These are phyloP conservation scores for Tetraneura akinire DNA, from an alignment of 1,140 invertebrate genomes.

Conservation along the genomic window DNA sequence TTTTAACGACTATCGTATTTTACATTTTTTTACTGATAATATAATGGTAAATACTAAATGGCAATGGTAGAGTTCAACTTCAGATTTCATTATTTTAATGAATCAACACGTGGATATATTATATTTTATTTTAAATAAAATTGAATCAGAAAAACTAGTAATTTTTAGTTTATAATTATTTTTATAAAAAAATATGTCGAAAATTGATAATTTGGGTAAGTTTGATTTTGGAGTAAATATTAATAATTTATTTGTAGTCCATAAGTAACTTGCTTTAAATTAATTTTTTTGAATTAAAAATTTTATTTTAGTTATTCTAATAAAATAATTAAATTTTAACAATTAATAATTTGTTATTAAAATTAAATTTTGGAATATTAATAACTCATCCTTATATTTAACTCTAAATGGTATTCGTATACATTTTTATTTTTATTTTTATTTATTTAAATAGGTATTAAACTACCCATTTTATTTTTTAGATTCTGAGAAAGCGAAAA, in stretches of 20 bases:
- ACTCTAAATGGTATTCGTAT: too few species aligned
- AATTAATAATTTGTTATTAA: not conserved
- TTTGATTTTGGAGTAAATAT: not conserved
- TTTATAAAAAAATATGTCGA: not conserved
- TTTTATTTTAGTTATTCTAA: not conserved
- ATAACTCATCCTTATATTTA: too few species aligned
- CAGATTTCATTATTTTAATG: not conserved
- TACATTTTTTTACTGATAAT: conserved; percentile 13
- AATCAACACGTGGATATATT: not conserved
- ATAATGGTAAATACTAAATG: too few species aligned
- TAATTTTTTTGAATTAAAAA: not conserved
- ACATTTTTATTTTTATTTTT: too few species aligned
- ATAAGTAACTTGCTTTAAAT: not conserved
- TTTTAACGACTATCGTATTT: not conserved
- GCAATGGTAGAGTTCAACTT: not conserved
- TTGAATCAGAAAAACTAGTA: not conserved
- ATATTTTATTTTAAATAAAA: not conserved
- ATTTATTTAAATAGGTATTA: too few species aligned
- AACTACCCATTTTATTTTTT: too few species aligned
- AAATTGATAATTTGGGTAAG: conserved; percentile 14
- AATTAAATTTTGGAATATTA: not conserved
- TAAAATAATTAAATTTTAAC: not conserved
- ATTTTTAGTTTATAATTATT: not conserved
- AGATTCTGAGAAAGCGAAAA: too few species aligned
- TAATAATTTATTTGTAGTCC: not conserved